Percentiles rank a stretch among this genome's conserved stretches.
Conservation (phyloP, 2,888 invertebrate genomes). For the Agrilus biguttatus region DNA sequence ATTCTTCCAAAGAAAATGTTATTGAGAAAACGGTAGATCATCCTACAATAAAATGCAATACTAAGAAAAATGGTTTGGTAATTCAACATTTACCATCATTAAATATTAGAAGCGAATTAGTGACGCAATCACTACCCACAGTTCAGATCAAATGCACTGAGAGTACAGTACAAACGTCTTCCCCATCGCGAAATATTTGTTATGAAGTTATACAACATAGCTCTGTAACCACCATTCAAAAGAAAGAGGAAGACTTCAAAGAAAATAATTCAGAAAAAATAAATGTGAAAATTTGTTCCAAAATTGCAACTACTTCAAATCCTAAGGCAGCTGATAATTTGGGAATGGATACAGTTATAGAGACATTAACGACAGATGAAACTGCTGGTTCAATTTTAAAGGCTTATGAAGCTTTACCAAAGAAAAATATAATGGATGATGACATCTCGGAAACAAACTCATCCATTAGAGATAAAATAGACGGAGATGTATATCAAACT, state of each 20-base stretch:
- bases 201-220: constrained; percentile 8
- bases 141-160: constrained; percentile 33
- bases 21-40: too few species aligned
- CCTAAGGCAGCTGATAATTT: neutral
- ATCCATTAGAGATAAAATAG: too few species aligned
- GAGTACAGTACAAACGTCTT: constrained; percentile 1
- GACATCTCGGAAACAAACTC: too few species aligned
- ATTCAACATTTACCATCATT: constrained; percentile 38
- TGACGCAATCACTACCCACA: constrained; percentile 35
- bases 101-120: constrained; percentile 36
- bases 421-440: too few species aligned
- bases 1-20: neutral
- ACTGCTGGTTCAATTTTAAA: neutral
- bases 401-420: too few species aligned
- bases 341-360: neutral
- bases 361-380: neutral
- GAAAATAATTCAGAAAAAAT: neutral
- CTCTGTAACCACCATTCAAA: neutral
- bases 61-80: constrained; percentile 17
- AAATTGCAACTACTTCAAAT: neutral
- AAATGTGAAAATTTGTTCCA: neutral
- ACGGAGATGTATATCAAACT: too few species aligned
- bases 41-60: neutral
- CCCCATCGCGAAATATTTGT: constrained; percentile 6
- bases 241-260: neutral